Conservation (phyloP, 1,140 invertebrate species). For the Danaus melanippus region DNA sequence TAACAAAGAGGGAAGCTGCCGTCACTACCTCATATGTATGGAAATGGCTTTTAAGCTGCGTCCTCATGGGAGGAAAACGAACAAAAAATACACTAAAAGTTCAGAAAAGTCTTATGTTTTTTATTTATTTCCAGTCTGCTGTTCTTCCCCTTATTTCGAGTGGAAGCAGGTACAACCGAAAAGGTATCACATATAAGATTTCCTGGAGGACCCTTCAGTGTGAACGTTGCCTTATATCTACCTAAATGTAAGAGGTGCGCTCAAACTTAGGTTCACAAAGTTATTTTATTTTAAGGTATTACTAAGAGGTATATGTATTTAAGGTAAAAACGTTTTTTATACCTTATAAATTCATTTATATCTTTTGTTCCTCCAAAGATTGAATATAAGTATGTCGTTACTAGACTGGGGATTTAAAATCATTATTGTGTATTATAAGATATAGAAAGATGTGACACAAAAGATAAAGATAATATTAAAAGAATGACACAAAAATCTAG, state of each 20-base stretch:
- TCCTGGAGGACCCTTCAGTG: not conserved
- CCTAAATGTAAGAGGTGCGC: conserved; percentile 42
- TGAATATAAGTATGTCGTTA: too few species aligned
- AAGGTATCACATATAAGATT: too few species aligned
- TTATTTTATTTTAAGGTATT: conserved; percentile 48
- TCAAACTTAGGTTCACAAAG: conserved; percentile 31
- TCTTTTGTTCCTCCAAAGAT: too few species aligned
- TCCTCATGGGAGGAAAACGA: conserved; percentile 10
- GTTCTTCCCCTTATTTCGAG: not conserved
- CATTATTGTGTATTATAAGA: too few species aligned
- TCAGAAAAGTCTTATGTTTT: not conserved
- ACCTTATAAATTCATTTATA: too few species aligned
- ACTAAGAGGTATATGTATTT: conserved; percentile 31
- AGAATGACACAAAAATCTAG: too few species aligned
- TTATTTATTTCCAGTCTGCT: conserved; percentile 6
- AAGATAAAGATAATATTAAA: too few species aligned
- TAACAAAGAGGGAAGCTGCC: conserved; percentile 28
- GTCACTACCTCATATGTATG: conserved; percentile 43
- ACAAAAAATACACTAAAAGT: not conserved
- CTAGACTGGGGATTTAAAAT: too few species aligned
- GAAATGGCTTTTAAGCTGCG: conserved; percentile 39
- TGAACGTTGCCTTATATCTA: conserved; percentile 24
- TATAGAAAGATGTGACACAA: too few species aligned
- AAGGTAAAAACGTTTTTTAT: too few species aligned
- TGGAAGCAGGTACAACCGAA: too few species aligned